Evolutionary conservation across 2,113 vertebrate genomes (phyloP), one percentile per base, ranked within the genome.

Genomic region (Hydrolagus affinis): DNA sequence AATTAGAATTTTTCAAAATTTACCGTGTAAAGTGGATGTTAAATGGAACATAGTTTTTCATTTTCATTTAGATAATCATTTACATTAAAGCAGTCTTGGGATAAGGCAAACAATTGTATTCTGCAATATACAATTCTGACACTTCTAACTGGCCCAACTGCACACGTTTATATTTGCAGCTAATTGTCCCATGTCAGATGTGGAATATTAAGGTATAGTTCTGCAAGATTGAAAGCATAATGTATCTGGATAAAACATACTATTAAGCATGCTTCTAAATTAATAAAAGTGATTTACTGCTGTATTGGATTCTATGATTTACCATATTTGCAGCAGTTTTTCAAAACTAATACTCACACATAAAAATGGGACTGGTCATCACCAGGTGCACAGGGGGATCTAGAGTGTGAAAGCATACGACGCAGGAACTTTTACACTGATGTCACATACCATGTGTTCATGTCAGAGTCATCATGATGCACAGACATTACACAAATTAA

Each of bases 311-410:
- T 78, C 60, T 23, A 62, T 78, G 76, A 78, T 78, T 28, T 30
- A 83, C 44, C 60, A 66, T 66, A 17, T 59, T 30, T 23, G 30
- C 77, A 80, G 76, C 77, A 91, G 90, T 89, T 90, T 94, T 91
- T 91, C 91, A 92, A 94, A 80, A 80, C 93, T 90, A 87, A 96
- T 98, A 98, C 96, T 98, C 96, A 98, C 96, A 98, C 95, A 96
- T 95, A 96, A 96, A 95, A 95, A 87, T 95, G 95, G 95, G 94
- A 96, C 93, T 94, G 93, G 93, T 96, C 95, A 91, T 96, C 97
- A 93, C 94, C 95, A 90, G 96, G 94, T 94, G 96, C 92, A 95
- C 94, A 91, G 93, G 96, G 94, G 94, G 96, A 97, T 97, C 97
- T 98, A 98, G 93, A 98, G 96, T 91, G 95, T 93, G 95, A 94